Conservation (phyloP, 1,140 invertebrate species). For the Achatina immaculata region DNA sequence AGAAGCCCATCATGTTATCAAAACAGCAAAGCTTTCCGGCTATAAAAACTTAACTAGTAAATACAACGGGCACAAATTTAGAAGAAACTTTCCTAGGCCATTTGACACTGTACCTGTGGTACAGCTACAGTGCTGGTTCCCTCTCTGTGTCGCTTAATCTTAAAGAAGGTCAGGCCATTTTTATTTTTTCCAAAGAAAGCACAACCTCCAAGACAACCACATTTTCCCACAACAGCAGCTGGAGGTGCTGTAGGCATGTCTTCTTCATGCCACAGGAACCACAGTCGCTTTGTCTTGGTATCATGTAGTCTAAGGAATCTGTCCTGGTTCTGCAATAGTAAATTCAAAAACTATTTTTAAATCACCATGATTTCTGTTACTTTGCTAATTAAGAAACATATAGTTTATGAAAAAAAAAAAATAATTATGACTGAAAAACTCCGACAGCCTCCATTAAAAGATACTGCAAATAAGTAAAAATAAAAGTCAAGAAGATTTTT, state of each 20-base stretch:
- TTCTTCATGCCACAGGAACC: slow-evolving; percentile 92
- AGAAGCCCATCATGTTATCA: too few relatives aligned
- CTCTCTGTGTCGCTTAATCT: slow-evolving; percentile 77
- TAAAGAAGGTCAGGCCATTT: slow-evolving; percentile 89
- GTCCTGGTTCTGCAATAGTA: slow-evolving; percentile 64
- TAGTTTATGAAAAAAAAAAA: too few relatives aligned
- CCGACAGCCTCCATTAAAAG: too few relatives aligned
- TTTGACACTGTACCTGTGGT: slow-evolving; percentile 52
- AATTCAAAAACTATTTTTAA: not conserved
- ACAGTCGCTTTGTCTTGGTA: slow-evolving; percentile 86
- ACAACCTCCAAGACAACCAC: slow-evolving; percentile 95
- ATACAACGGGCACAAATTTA: too few relatives aligned
- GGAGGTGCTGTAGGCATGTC: slow-evolving; percentile 71
- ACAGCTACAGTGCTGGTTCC: slow-evolving; percentile 54
- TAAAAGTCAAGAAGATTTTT: too few relatives aligned
- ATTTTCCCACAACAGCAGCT: slow-evolving; percentile 78
- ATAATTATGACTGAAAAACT: too few relatives aligned
- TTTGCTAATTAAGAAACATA: too few relatives aligned
- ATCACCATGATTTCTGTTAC: too few relatives aligned
- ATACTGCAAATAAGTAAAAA: too few relatives aligned
- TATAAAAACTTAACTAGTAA: too few relatives aligned
- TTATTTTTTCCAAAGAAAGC: slow-evolving; percentile 87
- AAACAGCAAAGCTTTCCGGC: too few relatives aligned
- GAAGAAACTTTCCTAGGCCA: too few relatives aligned
- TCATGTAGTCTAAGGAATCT: slow-evolving; percentile 90